Percentiles rank a stretch among this genome's conserved stretches.
Evolutionary conservation across 2,888 invertebrate genomes (phyloP).

Genomic region (Leucoma salicis): DNA sequence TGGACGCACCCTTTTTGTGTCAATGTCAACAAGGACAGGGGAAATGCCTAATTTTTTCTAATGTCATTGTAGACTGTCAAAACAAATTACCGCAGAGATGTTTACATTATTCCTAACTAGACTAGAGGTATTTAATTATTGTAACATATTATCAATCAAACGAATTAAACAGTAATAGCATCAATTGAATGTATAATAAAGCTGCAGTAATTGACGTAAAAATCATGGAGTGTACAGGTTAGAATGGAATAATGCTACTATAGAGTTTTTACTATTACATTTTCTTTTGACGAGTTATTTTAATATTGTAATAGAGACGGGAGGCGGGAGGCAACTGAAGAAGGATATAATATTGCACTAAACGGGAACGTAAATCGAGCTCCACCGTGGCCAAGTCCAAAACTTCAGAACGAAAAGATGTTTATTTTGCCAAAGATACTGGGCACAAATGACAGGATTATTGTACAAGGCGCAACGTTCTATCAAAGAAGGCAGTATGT

Average conservation of each 20-base stretch:
- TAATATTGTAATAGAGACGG: slow-evolving; percentile 32
- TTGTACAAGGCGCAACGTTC: slow-evolving; percentile 33
- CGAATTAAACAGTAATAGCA: too few relatives aligned
- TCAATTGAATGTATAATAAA: too few relatives aligned
- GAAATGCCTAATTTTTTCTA: slow-evolving; percentile 2
- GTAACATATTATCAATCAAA: too few relatives aligned
- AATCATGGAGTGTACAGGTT: neutral
- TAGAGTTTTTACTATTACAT: too few relatives aligned
- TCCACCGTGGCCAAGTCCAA: slow-evolving; percentile 47
- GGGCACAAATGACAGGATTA: slow-evolving; percentile 38
- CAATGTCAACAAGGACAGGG: slow-evolving; percentile 20
- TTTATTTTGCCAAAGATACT: slow-evolving; percentile 52
- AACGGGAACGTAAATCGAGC: slow-evolving; percentile 46
- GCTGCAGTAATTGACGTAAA: neutral
- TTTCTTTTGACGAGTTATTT: neutral
- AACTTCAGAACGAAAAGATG: slow-evolving; percentile 48
- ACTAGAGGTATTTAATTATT: neutral
- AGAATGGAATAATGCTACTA: too few relatives aligned
- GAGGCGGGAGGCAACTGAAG: slow-evolving; percentile 42
- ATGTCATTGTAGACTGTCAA: slow-evolving; percentile 3
- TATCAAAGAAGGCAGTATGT: slow-evolving; percentile 41
- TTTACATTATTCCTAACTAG: neutral
- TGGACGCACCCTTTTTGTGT: slow-evolving; percentile 27
- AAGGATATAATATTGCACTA: slow-evolving; percentile 39
- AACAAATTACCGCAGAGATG: neutral